phyloP scores from a whole-genome alignment of 2,113 vertebrate genomes.

The Ochotona princeps region DNA sequence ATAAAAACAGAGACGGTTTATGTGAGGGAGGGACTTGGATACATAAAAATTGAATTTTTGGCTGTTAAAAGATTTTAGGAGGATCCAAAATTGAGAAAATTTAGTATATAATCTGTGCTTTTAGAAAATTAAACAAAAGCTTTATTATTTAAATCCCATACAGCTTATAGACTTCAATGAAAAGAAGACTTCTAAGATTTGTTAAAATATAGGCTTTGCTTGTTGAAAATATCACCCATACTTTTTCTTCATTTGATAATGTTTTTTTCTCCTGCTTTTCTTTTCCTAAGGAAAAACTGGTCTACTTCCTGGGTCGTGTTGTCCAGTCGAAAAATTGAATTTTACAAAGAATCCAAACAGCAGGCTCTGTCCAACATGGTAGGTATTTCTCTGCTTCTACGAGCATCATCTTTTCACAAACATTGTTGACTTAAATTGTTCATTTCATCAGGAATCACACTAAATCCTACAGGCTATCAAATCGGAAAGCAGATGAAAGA shows the following conservation, averaged over 20 bases:
- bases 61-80: background rate
- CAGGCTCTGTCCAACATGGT: constrained; percentile 88
- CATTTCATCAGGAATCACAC: constrained; percentile 65
- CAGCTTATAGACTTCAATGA: constrained; percentile 26
- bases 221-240: background rate
- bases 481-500: constrained; percentile 79
- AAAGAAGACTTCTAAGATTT: background rate
- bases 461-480: constrained; percentile 63
- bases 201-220: background rate
- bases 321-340: constrained; percentile 89
- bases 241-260: background rate
- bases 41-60: background rate
- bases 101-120: background rate
- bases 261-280: background rate
- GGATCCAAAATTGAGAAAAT: background rate
- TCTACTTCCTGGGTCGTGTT: constrained; percentile 91
- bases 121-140: background rate
- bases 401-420: constrained; percentile 57
- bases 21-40: background rate
- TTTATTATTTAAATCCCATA: constrained; percentile 8
- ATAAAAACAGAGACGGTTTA: background rate
- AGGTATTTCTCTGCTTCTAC: constrained; percentile 66
- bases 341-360: constrained; percentile 95
- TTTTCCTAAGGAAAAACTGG: constrained; percentile 93
- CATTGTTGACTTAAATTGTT: constrained; percentile 69